Percentiles rank a stretch among this genome's conserved stretches.
phyloP scores from a whole-genome alignment of 2,113 vertebrate genomes.

The Nipponia nippon region DNA sequence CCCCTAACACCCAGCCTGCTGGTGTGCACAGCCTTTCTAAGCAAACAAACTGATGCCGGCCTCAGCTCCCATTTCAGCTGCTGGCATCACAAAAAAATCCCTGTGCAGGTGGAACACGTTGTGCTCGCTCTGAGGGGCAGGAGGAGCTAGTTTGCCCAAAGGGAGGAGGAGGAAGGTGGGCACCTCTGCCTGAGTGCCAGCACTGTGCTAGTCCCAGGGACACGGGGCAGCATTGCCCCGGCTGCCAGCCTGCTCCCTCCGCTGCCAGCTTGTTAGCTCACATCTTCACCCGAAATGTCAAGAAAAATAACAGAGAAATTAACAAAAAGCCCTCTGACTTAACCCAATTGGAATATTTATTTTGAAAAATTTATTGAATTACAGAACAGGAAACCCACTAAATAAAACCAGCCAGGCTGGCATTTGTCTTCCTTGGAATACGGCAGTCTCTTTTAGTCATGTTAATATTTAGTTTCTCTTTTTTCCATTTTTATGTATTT shows the following conservation, averaged over 20 bases:
- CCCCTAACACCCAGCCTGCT: not conserved
- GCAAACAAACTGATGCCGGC: not conserved
- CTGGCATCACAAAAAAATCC: not conserved
- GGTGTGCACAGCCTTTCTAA: not conserved
- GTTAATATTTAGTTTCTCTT: conserved; percentile 22
- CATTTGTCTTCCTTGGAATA: conserved; percentile 47
- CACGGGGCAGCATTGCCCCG: not conserved
- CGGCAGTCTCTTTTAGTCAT: conserved; percentile 6
- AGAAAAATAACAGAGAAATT: conserved; percentile 43
- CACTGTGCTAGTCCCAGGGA: not conserved
- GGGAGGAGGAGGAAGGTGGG: not conserved
- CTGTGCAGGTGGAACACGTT: not conserved
- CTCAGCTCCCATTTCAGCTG: not conserved
- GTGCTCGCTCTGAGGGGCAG: not conserved
- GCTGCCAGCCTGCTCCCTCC: not conserved
- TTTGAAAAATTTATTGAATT: conserved; percentile 70
- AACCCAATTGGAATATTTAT: conserved; percentile 68
- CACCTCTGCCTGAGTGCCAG: not conserved
- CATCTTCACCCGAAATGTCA: not conserved
- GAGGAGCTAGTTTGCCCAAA: not conserved
- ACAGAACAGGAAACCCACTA: conserved; percentile 65
- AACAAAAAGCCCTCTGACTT: conserved; percentile 34
- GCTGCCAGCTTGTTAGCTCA: not conserved
- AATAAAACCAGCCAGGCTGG: conserved; percentile 61
- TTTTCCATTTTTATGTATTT: conserved; percentile 13